Evolutionary conservation across 2,888 invertebrate species (phyloP).

Genomic region (Tetanocera ferruginea): DNA sequence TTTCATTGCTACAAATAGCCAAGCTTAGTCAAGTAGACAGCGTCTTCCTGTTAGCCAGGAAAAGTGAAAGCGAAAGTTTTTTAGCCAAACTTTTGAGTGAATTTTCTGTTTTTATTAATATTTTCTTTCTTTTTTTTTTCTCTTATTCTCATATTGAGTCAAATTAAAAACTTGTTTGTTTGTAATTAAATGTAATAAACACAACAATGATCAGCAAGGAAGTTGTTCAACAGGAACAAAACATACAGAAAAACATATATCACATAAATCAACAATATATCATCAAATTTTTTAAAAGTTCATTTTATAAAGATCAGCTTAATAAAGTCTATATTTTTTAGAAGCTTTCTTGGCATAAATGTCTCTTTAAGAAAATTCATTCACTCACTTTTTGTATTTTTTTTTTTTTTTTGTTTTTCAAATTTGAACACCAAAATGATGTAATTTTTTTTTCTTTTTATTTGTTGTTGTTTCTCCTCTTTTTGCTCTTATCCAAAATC

Average conservation of each 20-base stretch:
- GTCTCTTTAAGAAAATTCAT: constrained; percentile 42
- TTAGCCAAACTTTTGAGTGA: constrained; percentile 36
- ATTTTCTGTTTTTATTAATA: background rate
- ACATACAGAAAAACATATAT: too few relatives aligned
- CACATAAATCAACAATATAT: too few relatives aligned
- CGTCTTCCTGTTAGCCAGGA: constrained; percentile 13
- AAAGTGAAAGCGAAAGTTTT: constrained; percentile 68
- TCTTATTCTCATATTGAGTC: background rate
- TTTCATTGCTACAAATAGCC: too few relatives aligned
- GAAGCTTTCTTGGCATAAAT: constrained; percentile 27
- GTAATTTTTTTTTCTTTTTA: constrained; percentile 2
- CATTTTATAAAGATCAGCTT: background rate
- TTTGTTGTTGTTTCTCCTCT: background rate
- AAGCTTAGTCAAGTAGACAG: background rate
- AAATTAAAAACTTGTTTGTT: background rate
- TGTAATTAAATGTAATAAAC: background rate
- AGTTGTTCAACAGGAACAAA: too few relatives aligned
- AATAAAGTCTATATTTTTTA: background rate
- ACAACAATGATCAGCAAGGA: background rate
- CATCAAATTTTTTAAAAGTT: too few relatives aligned
- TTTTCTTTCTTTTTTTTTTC: background rate
- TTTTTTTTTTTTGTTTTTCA: constrained; percentile 14
- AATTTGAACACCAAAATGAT: background rate
- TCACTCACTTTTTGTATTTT: constrained; percentile 29
- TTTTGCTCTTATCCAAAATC: background rate